Conservation (phyloP, 2,113 vertebrate species). For the Petrocephalus microphthalmus region DNA sequence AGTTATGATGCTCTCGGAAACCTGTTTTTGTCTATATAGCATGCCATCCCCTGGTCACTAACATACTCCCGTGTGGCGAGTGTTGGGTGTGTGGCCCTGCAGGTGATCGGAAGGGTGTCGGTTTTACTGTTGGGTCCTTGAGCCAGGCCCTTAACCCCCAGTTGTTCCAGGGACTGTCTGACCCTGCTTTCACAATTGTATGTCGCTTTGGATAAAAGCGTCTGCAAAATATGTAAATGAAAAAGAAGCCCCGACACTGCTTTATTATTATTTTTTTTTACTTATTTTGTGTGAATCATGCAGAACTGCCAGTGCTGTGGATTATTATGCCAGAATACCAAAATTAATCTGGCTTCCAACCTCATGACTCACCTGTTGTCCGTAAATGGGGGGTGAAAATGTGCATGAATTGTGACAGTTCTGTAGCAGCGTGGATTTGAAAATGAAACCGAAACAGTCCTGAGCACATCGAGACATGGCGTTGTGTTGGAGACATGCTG, state of each 20-base stretch:
- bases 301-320: neutral
- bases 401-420: neutral
- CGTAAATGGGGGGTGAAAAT: neutral
- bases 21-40: neutral
- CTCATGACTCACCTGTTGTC: neutral
- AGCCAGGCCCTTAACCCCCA: neutral
- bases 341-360: neutral
- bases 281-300: neutral
- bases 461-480: neutral
- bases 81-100: neutral
- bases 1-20: neutral
- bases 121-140: neutral
- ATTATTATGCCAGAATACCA: neutral
- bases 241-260: neutral
- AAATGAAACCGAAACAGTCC: neutral
- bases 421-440: neutral
- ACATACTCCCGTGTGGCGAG: neutral
- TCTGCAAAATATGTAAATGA: neutral
- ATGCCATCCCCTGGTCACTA: neutral
- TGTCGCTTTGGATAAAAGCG: neutral
- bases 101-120: neutral
- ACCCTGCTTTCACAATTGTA: neutral
- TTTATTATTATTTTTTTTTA: neutral
- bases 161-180: neutral
- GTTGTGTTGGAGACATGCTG: neutral